phyloP scores from a whole-genome alignment of 2,113 vertebrate species.

The Oxyura jamaicensis region DNA sequence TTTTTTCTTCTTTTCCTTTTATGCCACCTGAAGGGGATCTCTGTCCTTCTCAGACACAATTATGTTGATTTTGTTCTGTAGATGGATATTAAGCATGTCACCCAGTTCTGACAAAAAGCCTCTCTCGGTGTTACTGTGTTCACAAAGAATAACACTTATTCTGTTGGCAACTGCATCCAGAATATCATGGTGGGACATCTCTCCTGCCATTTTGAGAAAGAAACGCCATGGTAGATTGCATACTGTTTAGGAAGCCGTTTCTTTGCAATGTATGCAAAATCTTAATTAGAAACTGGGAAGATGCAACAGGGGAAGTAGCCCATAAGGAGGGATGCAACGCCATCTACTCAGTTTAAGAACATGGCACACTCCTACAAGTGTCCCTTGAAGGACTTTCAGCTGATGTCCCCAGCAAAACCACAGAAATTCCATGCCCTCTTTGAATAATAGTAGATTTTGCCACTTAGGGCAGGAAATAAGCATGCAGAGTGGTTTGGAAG shows the following conservation, averaged over 20 bases:
- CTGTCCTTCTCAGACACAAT: conserved; percentile 83
- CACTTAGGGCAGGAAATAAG: background rate
- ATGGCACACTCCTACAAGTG: background rate
- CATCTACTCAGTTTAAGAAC: accelerated
- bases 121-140: conserved; percentile 96
- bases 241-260: background rate
- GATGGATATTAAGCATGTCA: conserved; percentile 71
- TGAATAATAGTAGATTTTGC: background rate
- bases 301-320: background rate
- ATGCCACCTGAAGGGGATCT: conserved; percentile 89
- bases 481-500: background rate
- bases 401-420: background rate
- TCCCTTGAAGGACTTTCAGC: background rate
- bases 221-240: background rate
- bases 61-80: conserved; percentile 81
- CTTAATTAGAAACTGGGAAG: background rate
- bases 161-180: conserved; percentile 88
- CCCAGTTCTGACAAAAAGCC: conserved; percentile 90
- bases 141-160: conserved; percentile 90
- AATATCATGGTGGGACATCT: conserved; percentile 96
- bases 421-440: background rate
- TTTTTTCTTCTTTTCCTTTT: background rate
- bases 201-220: conserved; percentile 79
- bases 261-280: background rate
- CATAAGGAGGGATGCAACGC: accelerated